Conservation (phyloP, 1,140 invertebrate species). For the Chrysoperla carnea region DNA sequence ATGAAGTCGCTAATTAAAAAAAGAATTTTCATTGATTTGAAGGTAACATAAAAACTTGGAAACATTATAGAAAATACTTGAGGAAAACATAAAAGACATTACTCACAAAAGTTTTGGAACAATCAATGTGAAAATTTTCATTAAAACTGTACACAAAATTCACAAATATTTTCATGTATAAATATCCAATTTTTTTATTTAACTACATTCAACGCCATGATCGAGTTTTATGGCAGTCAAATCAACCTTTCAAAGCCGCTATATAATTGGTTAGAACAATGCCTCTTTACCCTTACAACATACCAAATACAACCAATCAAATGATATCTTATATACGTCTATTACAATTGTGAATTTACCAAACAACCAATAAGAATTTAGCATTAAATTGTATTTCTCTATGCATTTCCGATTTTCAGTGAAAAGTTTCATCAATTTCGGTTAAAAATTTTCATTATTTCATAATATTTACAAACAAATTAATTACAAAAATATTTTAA, state of each 20-base stretch:
- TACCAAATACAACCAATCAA: conserved; percentile 38
- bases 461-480: too few relatives aligned
- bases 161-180: too few relatives aligned
- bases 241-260: conserved; percentile 16
- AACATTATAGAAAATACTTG: too few relatives aligned
- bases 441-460: not conserved
- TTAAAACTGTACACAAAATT: too few relatives aligned
- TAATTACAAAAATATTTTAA: too few relatives aligned
- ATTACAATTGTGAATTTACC: conserved; percentile 33
- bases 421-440: conserved; percentile 1
- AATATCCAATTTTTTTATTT: not conserved
- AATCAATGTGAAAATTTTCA: too few relatives aligned
- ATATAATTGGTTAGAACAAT: conserved; percentile 29
- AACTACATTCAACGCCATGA: conserved; percentile 17
- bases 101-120: too few relatives aligned
- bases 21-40: too few relatives aligned
- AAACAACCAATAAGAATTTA: conserved; percentile 33
- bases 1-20: too few relatives aligned
- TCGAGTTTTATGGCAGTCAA: conserved; percentile 16
- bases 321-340: conserved; percentile 36
- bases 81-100: too few relatives aligned
- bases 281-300: conserved; percentile 11
- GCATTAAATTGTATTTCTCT: conserved; percentile 15
- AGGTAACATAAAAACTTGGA: too few relatives aligned
- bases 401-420: not conserved